Base-by-base conservation (phyloP, 2,113 vertebrate species). In the Hippocampus barbouri region DNA sequence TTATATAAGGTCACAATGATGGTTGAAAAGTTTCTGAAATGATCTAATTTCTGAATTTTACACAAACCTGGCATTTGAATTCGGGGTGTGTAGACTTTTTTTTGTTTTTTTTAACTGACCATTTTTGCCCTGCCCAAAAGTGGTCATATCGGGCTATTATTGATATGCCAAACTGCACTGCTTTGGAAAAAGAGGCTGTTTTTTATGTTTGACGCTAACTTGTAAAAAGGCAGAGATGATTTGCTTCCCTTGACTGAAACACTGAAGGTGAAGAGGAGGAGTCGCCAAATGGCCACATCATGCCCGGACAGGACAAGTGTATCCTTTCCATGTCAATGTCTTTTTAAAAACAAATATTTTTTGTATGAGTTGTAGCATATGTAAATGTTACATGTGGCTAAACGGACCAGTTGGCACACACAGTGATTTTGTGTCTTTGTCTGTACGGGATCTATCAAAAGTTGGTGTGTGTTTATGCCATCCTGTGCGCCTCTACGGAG, bases 261-360 rank as follows among this genome's bases (percentile, higher is more conserved):
- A 94, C 93, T 85, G 93, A 91, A 89, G 90, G 23, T 23, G 90
- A 84, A 69, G 90, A 89, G 14, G 88, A 90, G 61, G 90, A 91
- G 47, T 72, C 70, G 18, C 1, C 71, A 43, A 59, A 81, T 69
- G 86, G 70, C 41, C 68, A 64, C 21, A 57, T 51, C 59, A 47
- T 81, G 15, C 67, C 82, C 41, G 80, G 68, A 49, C 82, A 68
- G 78, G 90, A 93, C 0, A 93, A 90, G 76, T 93, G 93, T 94
- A 94, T 94, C 93, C 91, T 93, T 92, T 88, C 38, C 41, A 2
- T 51, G 43, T 12, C 8, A 2, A 1, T 16, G 0, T 56, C 27
- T 10, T 64, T 30, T 23, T 7, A 16, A 25, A 60, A 30, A 60
- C 5, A 10, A 21, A 10, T 12, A 27, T 15, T 27, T 30, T 27